Base-by-base conservation (phyloP, 2,797 vertebrate genomes). In the Trachops cirrhosus region DNA sequence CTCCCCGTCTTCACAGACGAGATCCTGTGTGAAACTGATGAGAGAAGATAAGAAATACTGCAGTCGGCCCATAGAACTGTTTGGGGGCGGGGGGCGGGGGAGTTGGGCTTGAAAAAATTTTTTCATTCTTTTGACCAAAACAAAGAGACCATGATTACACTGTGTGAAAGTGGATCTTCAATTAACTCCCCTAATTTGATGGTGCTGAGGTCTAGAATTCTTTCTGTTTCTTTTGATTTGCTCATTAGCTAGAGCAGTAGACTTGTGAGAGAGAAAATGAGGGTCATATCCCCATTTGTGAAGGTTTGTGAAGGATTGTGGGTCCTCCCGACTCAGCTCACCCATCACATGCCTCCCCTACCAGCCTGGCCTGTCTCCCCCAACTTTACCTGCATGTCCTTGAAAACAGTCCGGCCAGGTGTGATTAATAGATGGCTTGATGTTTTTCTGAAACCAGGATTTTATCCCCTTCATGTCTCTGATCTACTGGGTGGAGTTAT, bases 181-280 rank as follows among this genome's bases (percentile, higher is more conserved):
- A 68, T 97, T 95, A 94, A 85, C 92, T 95, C 59, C 41, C 21
- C 96, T 97, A 95, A 97, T 97, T 95, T 93, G 95, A 97, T 97
- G 84, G 94, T 74, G 39, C 80, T 94, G 73, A 95, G 96, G 95
- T 97, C 94, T 96, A 83, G 91, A 79, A 93, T 86, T 95, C 86
- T 96, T 96, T 93, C 80, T 93, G 1, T 91, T 94, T 96, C 94
- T 95, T 97, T 95, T 93, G 93, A 96, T 91, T 97, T 95, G 91
- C 89, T 97, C 95, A 96, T 98, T 96, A 91, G 87, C 83, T 84
- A 37, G 89, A 86, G 75, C 77, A 93, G 67, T 77, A 34, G 32
- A 71, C 79, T 92, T 82, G 22, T 41, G 46, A 93, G 83, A 48
- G 71, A 79, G 48, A 80, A 95, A 91, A 82, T 24, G 71, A 89